A percentile compares a stretch with the other conserved stretches of the same genome.
These are phyloP conservation scores for Hydriomena furcata DNA, from an alignment of 2,888 invertebrate species.

Conservation along the genomic window DNA sequence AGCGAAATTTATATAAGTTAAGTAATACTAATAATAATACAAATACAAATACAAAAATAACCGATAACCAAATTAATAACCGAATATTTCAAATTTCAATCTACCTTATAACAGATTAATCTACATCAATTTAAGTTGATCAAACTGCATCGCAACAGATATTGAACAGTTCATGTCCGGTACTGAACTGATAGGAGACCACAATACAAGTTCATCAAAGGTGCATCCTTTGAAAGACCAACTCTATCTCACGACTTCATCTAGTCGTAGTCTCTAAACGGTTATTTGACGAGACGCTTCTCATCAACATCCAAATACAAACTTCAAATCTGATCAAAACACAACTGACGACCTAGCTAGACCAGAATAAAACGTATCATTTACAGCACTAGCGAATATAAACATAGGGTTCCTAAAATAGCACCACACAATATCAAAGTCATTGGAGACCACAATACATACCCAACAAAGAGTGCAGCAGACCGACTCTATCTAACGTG, in stretches of 20 bases:
- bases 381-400: background rate
- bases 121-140: constrained; percentile 1
- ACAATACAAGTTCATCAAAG: constrained; percentile 14
- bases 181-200: constrained; percentile 4
- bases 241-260: constrained; percentile 18
- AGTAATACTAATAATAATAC: no score
- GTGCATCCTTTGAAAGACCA: constrained; percentile 14
- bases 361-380: background rate
- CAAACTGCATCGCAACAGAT: constrained; percentile 3
- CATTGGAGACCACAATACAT: background rate
- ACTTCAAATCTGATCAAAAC: background rate
- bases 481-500: constrained; percentile 17
- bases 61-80: no score
- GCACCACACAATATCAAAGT: constrained; percentile 1
- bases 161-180: no score
- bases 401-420: background rate
- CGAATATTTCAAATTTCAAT: no score
- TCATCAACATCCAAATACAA: background rate
- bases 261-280: constrained; percentile 3
- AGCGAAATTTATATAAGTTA: background rate
- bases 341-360: background rate
- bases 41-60: no score
- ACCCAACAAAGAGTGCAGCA: constrained; percentile 14
- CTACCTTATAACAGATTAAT: background rate
- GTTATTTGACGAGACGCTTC: constrained; percentile 4